Base-by-base conservation (phyloP, 2,113 vertebrate genomes). In the Cromileptes altivelis region DNA sequence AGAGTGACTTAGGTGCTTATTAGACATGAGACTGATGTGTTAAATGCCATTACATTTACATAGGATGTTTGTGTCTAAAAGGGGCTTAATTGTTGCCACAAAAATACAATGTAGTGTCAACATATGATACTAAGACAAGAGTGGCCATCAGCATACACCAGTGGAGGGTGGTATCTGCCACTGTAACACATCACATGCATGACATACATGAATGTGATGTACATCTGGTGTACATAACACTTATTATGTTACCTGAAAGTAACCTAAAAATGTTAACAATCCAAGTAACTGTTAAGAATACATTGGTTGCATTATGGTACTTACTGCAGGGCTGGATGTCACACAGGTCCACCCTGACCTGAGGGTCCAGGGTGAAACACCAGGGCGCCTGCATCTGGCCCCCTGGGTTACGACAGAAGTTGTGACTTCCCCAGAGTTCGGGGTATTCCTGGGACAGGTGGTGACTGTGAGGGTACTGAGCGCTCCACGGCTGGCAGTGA, bases 281-380 rank as follows among this genome's bases (percentile, higher is more conserved):
- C 17, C 14, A 45, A 47, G 14, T 15, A 18, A 72, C 11, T 42
- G 6, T 60, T 14, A 19, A 55, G 1, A 9, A 11, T 9, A 15
- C 23, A 70, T 1, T 49, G 14, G 12, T 12, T 40, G 27, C 91
- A 37, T 27, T 14, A 1, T 27, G 23, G 8, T 94, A 98, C 98
- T 97, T 95, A 99, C 98, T 96, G 96, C 98, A 99, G 25, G 97
- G 95, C 58, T 95, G 96, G 81, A 99, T 91, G 93, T 98, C 98
- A 93, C 98, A 99, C 88, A 99, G 95, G 92, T 98, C 98, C 91
- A 97, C 91, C 89, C 97, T 95, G 88, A 98, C 94, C 84, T 96
- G 95, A 90, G 97, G 96, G 90, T 98, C 97, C 90, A 97, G 94
- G 25, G 98, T 99, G 93, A 98, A 99, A 94, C 98, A 99, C 98